These are phyloP conservation scores for Drosophila willistoni DNA, from an alignment of 1,140 invertebrate genomes.

Conservation along the genomic window DNA sequence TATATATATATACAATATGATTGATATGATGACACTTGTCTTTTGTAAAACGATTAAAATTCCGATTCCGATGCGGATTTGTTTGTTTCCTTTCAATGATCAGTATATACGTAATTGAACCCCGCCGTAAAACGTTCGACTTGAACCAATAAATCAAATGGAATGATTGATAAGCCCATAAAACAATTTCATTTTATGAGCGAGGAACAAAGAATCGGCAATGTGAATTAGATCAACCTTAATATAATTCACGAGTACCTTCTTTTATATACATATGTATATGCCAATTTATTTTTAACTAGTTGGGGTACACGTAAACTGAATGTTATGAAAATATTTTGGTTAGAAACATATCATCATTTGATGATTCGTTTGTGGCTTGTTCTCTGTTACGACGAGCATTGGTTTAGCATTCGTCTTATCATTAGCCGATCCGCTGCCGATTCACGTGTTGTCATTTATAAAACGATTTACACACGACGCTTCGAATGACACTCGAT, in stretches of 20 bases:
- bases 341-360: background rate
- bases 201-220: background rate
- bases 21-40: constrained; percentile 8
- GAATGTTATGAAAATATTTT: background rate
- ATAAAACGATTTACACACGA: constrained; percentile 67
- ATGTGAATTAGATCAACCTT: background rate
- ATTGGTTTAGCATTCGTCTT: constrained; percentile 40
- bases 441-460: constrained; percentile 71
- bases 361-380: constrained; percentile 9
- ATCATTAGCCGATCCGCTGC: background rate
- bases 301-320: background rate
- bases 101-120: constrained; percentile 30
- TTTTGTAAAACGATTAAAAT: constrained; percentile 4
- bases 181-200: constrained; percentile 30
- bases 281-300: background rate
- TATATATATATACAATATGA: background rate
- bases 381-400: constrained; percentile 33
- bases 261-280: background rate
- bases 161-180: constrained; percentile 45
- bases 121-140: constrained; percentile 41
- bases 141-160: constrained; percentile 62
- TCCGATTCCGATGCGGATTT: constrained; percentile 3
- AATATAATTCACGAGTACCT: background rate
- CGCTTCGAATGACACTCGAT: constrained; percentile 60
- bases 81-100: constrained; percentile 40